These are phyloP conservation scores for Athripsodes cinereus DNA, from an alignment of 2,888 invertebrate species.

Conservation along the genomic window DNA sequence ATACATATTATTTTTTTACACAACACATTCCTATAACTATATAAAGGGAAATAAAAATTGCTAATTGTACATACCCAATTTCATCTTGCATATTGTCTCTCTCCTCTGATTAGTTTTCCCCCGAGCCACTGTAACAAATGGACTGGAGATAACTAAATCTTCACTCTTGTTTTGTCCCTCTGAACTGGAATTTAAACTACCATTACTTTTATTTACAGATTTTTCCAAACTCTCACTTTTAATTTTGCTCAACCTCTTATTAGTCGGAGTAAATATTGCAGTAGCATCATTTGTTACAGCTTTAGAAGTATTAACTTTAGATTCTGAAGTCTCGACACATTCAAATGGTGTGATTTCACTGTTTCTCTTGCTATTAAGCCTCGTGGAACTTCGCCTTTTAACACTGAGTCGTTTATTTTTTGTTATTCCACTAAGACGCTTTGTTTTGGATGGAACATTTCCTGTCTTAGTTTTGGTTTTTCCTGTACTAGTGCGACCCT, in stretches of 20 bases:
- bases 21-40: too few species aligned
- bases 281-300: too few species aligned
- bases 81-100: conserved; percentile 47
- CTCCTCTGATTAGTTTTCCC: conserved; percentile 55
- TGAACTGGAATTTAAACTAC: background rate
- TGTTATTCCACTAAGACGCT: background rate
- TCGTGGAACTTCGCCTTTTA: conserved; percentile 1
- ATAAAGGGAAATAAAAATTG: too few species aligned
- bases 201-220: conserved; percentile 23
- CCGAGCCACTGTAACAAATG: conserved; percentile 53
- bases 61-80: conserved; percentile 35
- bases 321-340: background rate
- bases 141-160: conserved; percentile 41
- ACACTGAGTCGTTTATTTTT: background rate
- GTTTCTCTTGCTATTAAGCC: background rate
- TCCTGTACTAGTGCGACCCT: background rate
- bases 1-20: too few species aligned
- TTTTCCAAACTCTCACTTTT: conserved; percentile 1
- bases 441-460: background rate
- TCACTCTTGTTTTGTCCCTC: background rate
- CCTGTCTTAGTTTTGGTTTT: background rate
- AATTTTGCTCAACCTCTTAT: background rate
- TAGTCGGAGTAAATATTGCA: background rate
- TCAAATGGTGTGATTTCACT: background rate
- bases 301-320: too few species aligned